Conservation (phyloP, 2,113 vertebrate genomes). For the Mesocricetus auratus region DNA sequence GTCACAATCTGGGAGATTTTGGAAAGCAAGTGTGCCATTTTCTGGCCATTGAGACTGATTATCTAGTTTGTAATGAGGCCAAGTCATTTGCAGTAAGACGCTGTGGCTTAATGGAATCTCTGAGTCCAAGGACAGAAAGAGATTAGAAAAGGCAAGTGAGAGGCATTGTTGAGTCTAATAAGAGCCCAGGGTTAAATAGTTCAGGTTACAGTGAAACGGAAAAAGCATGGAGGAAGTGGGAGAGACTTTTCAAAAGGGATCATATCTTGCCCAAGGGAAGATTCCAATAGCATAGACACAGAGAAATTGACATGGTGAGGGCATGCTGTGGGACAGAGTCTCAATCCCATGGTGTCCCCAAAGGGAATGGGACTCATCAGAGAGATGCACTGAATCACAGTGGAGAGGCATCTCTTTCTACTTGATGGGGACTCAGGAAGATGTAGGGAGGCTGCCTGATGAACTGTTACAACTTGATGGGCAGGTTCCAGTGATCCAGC, state of each 20-base stretch:
- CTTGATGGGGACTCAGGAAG: background rate
- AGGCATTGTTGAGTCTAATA: background rate
- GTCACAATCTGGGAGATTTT: background rate
- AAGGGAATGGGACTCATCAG: background rate
- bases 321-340: background rate
- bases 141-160: background rate
- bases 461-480: background rate
- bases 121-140: background rate
- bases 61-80: background rate
- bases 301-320: background rate
- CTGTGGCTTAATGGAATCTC: background rate
- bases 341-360: background rate
- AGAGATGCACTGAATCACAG: background rate
- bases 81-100: background rate
- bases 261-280: background rate
- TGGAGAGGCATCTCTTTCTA: background rate
- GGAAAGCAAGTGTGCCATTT: background rate
- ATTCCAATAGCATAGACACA: background rate
- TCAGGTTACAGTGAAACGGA: background rate
- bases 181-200: background rate
- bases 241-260: background rate
- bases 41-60: background rate
- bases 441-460: background rate
- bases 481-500: background rate
- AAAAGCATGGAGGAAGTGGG: background rate